A percentile compares a stretch with the other conserved stretches of the same genome.
Conservation (phyloP, 2,888 invertebrate genomes). For the Seira ritae region DNA sequence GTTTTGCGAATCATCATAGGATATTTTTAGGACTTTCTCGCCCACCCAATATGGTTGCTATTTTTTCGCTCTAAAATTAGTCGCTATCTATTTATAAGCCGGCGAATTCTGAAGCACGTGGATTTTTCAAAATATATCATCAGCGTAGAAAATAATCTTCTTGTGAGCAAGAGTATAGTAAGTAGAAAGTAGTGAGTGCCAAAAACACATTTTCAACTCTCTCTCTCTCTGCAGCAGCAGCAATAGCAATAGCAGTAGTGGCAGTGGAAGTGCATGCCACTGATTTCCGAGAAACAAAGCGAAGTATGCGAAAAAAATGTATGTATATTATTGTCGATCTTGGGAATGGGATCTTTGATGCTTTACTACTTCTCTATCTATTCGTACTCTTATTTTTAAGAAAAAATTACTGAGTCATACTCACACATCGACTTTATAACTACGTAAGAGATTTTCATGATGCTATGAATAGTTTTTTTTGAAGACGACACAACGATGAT, state of each 20-base stretch:
- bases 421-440: neutral
- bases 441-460: neutral
- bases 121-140: conserved; percentile 63
- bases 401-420: neutral
- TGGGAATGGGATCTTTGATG: no score
- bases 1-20: conserved; percentile 73
- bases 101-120: conserved; percentile 72
- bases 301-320: neutral
- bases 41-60: conserved; percentile 74
- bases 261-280: no score
- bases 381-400: neutral
- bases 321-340: neutral
- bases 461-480: neutral
- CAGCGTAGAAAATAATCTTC: conserved; percentile 33
- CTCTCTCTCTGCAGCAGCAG: no score
- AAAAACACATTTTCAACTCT: conserved; percentile 3
- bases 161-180: no score
- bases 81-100: conserved; percentile 72
- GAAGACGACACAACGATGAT: no score
- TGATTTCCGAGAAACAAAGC: neutral
- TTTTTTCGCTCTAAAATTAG: conserved; percentile 74
- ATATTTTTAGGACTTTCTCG: conserved; percentile 74
- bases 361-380: no score
- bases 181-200: conserved; percentile 9
- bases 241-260: no score